Evolutionary conservation across 2,797 vertebrate species (phyloP).

Genomic region (Sebastiscus albofasciatus): DNA sequence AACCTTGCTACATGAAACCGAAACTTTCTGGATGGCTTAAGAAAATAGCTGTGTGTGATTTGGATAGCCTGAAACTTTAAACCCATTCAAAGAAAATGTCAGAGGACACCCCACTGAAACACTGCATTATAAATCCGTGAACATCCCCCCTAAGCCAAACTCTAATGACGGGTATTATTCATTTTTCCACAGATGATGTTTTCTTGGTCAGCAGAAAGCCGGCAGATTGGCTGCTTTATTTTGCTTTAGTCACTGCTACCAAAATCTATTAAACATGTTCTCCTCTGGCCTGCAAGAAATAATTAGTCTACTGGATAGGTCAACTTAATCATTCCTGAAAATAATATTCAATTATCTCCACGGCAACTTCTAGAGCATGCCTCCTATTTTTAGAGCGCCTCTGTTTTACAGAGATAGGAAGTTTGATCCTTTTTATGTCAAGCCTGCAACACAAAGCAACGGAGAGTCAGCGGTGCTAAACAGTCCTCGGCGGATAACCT

Average conservation of each 20-base stretch:
- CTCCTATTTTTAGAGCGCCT: slow-evolving; percentile 80
- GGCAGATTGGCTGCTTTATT: slow-evolving; percentile 66
- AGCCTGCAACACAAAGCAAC: slow-evolving; percentile 70
- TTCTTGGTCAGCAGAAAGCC: slow-evolving; percentile 58
- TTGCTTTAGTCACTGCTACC: slow-evolving; percentile 75
- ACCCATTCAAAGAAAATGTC: slow-evolving; percentile 6
- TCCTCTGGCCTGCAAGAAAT: slow-evolving; percentile 78
- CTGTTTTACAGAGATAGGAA: slow-evolving; percentile 78
- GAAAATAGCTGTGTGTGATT: not conserved
- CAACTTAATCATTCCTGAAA: slow-evolving; percentile 88
- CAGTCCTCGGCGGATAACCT: slow-evolving; percentile 64
- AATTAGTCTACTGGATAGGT: slow-evolving; percentile 86
- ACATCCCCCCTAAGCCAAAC: slow-evolving; percentile 24
- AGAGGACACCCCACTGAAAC: slow-evolving; percentile 19
- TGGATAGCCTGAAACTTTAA: slow-evolving; percentile 10
- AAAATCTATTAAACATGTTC: slow-evolving; percentile 80
- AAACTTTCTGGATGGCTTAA: not conserved
- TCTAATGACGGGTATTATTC: slow-evolving; percentile 54
- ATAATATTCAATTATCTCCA: slow-evolving; percentile 87
- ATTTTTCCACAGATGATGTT: slow-evolving; percentile 56
- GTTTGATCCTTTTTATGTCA: slow-evolving; percentile 77
- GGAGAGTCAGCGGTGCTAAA: slow-evolving; percentile 63
- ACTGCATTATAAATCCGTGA: slow-evolving; percentile 26
- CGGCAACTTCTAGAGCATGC: slow-evolving; percentile 78
- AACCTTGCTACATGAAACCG: not conserved